Evolutionary conservation across 37 sponge, comb jelly and placozoan species (phyloP), one percentile per base, ranked within the genome.

Genomic region (Agelas oroides): DNA sequence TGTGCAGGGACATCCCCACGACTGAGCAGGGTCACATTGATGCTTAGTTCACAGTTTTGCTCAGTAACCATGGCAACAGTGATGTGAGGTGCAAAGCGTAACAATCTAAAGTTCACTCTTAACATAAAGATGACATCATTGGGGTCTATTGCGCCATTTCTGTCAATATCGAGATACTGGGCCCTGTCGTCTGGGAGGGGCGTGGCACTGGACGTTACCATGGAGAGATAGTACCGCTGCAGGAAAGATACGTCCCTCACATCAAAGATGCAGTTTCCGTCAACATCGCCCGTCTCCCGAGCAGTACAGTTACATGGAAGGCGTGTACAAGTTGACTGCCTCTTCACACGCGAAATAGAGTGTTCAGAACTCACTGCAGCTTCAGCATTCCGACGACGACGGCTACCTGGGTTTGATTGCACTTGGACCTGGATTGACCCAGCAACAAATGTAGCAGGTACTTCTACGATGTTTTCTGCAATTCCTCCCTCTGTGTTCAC

Each of bases 81-180:
- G 0, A 84, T 2, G 0, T 41, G 19, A 35, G 65, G 46, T 23
- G 86, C 62, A 34, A 93, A 90, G 13, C 79, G 64, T 2, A 73
- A 64, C 21, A 90, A 53, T 24, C 86, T 32, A 37, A 89, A 82
- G 60, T 81, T 77, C 1, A 80, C 94, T 52, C 90, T 63, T 20
- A 86, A 78, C 76, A 94, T 53, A 66, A 83, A 94, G 23, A 89
- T 53, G 32, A 86, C 90, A 83, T 94, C 94, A 74, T 86, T 90
- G 39, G 79, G 39, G 56, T 94, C 87, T 1, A 82, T 53, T 1
- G 27, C 58, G 18, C 90, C 90, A 79, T 86, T 79, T 8, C 59
- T 32, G 38, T 94, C 87, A 63, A 53, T 71, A 38, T 94, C 94
- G 37, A 86, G 78, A 21, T 35, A 65, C 66, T 18, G 36, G 6